A percentile compares a stretch with the other conserved stretches of the same genome.
Conservation (phyloP, 2,888 invertebrate genomes). For the Nysson spinosus region DNA sequence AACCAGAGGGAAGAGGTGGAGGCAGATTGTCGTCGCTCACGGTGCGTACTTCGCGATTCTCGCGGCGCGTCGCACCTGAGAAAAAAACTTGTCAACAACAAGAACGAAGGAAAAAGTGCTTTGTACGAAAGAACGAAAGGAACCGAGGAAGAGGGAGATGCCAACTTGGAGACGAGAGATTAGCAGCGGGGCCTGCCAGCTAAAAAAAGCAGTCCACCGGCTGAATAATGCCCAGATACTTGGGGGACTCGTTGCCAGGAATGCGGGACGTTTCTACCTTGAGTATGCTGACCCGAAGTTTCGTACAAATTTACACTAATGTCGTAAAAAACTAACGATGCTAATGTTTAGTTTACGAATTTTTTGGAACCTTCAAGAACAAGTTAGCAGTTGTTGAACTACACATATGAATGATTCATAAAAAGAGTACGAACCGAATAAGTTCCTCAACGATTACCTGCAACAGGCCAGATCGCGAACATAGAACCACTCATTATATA, state of each 20-base stretch:
- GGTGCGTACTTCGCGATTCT: conserved; percentile 49
- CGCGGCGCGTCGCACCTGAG: conserved; percentile 44
- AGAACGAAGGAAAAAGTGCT: conserved; percentile 61
- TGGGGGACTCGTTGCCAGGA: conserved; percentile 54
- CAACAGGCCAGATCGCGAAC: conserved; percentile 10
- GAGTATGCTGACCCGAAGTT: conserved; percentile 26
- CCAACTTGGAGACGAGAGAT: conserved; percentile 56
- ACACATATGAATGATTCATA: too few relatives aligned
- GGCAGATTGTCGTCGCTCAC: conserved; percentile 43
- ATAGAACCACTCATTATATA: not conserved
- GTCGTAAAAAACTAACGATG: conserved; percentile 36
- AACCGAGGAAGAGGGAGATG: conserved; percentile 19
- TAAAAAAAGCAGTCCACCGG: conserved; percentile 59
- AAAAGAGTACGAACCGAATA: too few relatives aligned
- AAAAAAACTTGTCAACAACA: conserved; percentile 66
- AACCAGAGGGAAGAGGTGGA: conserved; percentile 1
- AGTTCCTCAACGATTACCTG: too few relatives aligned
- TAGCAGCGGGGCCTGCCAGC: conserved; percentile 53
- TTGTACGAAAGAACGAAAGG: conserved; percentile 47
- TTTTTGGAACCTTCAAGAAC: too few relatives aligned
- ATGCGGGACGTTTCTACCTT: conserved; percentile 54
- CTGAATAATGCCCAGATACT: conserved; percentile 55
- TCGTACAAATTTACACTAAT: conserved; percentile 57
- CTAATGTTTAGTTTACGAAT: conserved; percentile 36
- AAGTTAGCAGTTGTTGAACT: too few relatives aligned